Evolutionary conservation across 2,888 invertebrate genomes (phyloP), one percentile per base, ranked within the genome.

Genomic region (Nemotelus pantherinus): DNA sequence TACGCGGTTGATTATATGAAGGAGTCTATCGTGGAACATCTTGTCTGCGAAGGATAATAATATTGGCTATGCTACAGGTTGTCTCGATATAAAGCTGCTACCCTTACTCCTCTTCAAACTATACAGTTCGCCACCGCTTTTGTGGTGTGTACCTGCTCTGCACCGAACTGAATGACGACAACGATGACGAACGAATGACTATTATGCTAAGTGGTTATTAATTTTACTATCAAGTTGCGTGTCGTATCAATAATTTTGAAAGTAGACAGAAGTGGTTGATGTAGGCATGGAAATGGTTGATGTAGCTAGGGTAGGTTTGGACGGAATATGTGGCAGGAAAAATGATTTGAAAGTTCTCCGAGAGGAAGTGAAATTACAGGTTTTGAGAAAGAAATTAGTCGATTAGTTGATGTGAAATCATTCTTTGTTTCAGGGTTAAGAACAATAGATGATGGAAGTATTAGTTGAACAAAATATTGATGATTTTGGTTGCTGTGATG

Each of bases 121-220:
- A 41, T 3, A 4, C 5, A 43, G 3, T 7, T 43, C 41, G 9
- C 39, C 39, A 41, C 9, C 63, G 4, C 6, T 9, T 41, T 63
- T 9, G 63, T 7, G 25, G 25, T 25, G 25, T 25, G 25, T 25
- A 25, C 0, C 25, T 25, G 25, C 1, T 25, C 25, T 25, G 25
- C 25, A 25, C 25, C 25, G 25, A 25, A 25, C 25, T 25, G 25
- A 25, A 25, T 25, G 25, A 25, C 9, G 9, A 5, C 1, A 7
- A 55, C 3, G 44, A 53, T 53, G 47, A 65, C 25, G 50, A 7
- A 53, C 74, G 57, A 68, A 43, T 67, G 63, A 77, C 81, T 80
- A 82, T 82, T 82, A 82, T 64, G 77, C 79, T 81, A 81, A 82
- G 81, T 82, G 82, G 81, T 81, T 82, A 81, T 81, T 82, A 81